Base-by-base conservation (phyloP, 2,797 vertebrate genomes). In the Lagodon rhomboides region DNA sequence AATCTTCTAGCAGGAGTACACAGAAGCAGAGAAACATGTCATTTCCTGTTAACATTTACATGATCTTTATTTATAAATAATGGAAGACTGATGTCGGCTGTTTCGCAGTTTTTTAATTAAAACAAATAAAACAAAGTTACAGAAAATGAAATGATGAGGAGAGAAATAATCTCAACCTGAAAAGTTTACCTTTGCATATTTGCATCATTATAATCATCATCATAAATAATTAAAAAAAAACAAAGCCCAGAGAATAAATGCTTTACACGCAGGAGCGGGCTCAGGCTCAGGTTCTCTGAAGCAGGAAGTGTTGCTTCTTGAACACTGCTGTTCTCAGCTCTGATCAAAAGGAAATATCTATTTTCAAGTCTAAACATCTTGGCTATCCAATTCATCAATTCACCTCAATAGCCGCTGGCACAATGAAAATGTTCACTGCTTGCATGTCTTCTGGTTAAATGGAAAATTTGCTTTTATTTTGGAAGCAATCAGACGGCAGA, bases 71-170 rank as follows among this genome's bases (percentile, higher is more conserved):
- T 54, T n/a, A 54, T 66, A 25, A 66, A 66, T 3, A 77, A 47
- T 9, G 1, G 41, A 56, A 2, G 16, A 72, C 38, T 2, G 3
- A 38, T 59, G 34, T 17, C 4, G 58, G 68, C 71, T 1, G 58
- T 72, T 73, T 51, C 85, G 59, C 54, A 62, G 53, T 88, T 90
- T 84, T 90, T 90, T 83, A 88, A 75, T 86, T 46, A 85, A 88
- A 85, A 91, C 64, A 85, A 82, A 78, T 56, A 66, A 65, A 77
- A 78, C 5, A 83, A 70, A 82, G 16, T 63, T 64, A 84, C 74
- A 87, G 60, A 81, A 81, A 85, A 83, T 70, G 53, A 77, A 79
- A 78, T 66, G 7, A 64, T 53, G 51, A 66, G 41, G 55, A 68
- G 71, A 78, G 15, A 83, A 67, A 72, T 62, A 25, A 81, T 83